Evolutionary conservation across 2,113 vertebrate genomes (phyloP), one percentile per base, ranked within the genome.

Genomic region (Leptodactylus fuscus): DNA sequence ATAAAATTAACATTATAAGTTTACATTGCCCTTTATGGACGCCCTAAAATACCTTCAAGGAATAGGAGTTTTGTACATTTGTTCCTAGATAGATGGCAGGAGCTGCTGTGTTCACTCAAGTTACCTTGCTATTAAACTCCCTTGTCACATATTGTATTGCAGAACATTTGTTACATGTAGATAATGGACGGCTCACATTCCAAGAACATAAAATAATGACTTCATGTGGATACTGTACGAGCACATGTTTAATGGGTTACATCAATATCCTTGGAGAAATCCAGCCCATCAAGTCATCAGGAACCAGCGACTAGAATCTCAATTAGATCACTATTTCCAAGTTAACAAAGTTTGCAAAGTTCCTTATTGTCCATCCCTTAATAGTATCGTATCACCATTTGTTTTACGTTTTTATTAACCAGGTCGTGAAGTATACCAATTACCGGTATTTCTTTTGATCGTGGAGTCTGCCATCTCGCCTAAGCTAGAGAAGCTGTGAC

Each of bases 1-100:
- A 60, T 62, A 76, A 80, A 46, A 15, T 7, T 32, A 71, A 18
- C 38, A 29, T 4, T 58, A 44, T 60, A 41, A n/a, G n/a, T n/a
- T n/a, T n/a, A n/a, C n/a, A n/a, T n/a, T n/a, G n/a, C n/a, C n/a
- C n/a, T n/a, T n/a, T n/a, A 70, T 71, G 48, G 11, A 71, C 11
- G 13, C 81, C n/a, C 2, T n/a, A 36, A 55, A 53, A 53, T 29
- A 16, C 49, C 62, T 55, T 15, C 27, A 51, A 75, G 51, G 8
- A 58, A 55, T 20, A 29, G 9, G 6, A 16, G 11, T 20, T 74
- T 24, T 73, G 48, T 15, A 69, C 29, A 55, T 73, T 48, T 53
- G 9, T 27, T 29, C 53, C 6, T n/a, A 70, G 65, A 82, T 82
- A 51, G 51, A 82, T 82, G 6, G 36, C 44, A 60, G 70, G 53